These are phyloP conservation scores for Halcyon badia DNA, from an alignment of 2,797 vertebrate species.

Conservation along the genomic window DNA sequence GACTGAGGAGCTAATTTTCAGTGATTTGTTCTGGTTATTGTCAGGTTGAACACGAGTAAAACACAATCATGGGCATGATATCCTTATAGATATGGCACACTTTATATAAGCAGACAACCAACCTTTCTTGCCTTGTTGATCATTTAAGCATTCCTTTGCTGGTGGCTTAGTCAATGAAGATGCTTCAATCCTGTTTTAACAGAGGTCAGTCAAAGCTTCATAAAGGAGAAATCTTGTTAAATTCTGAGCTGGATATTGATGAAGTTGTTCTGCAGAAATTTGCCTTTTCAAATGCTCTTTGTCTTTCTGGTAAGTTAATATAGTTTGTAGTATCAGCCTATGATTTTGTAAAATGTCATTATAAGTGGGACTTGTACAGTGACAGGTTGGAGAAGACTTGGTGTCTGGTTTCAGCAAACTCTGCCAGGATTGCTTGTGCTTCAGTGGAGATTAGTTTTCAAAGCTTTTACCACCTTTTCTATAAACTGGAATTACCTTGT, in stretches of 20 bases:
- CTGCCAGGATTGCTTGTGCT: neutral
- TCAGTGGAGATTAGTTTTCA: neutral
- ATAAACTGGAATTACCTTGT: neutral
- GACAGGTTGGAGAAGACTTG: neutral
- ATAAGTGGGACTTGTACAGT: neutral
- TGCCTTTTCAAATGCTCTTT: constrained; percentile 97
- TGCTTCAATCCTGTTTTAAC: constrained; percentile 42
- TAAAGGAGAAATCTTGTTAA: constrained; percentile 91
- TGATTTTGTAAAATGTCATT: neutral
- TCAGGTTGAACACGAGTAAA: neutral
- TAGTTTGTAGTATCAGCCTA: neutral
- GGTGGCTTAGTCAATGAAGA: neutral
- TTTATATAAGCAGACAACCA: neutral
- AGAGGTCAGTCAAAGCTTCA: constrained; percentile 93
- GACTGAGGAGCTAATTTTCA: neutral
- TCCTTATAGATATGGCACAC: neutral
- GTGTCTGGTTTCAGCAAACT: neutral
- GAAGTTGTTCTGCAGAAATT: constrained; percentile 93
- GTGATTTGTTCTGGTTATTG: neutral
- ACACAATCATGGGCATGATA: neutral
- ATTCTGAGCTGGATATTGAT: constrained; percentile 83
- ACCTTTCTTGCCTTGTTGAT: neutral
- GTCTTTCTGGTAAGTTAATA: constrained; percentile 89
- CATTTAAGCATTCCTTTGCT: neutral
- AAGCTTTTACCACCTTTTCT: neutral